Percentiles rank a stretch among this genome's conserved stretches.
phyloP scores from a whole-genome alignment of 1,140 invertebrate species.

The Papilio xuthus region DNA sequence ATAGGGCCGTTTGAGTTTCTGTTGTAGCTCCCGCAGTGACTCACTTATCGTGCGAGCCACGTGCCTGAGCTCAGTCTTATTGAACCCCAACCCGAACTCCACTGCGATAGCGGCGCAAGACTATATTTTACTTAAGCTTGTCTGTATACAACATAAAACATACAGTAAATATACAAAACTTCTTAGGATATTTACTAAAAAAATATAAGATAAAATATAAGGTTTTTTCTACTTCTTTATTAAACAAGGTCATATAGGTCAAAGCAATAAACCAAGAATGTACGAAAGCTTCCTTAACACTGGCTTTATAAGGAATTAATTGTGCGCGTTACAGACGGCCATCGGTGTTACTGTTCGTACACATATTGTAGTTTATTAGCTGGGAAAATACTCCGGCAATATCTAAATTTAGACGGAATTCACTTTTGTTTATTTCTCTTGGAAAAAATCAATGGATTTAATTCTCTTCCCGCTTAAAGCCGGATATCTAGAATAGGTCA shows the following conservation, averaged over 20 bases:
- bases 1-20: neutral
- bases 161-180: neutral
- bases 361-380: neutral
- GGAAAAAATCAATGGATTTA: neutral
- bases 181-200: neutral
- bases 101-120: neutral
- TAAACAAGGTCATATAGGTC: neutral
- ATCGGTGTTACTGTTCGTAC: neutral
- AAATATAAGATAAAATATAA: too few species aligned
- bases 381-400: neutral
- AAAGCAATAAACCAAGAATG: neutral
- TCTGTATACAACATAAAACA: neutral
- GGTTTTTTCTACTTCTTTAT: too few species aligned
- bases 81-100: neutral
- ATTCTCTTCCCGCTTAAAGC: neutral
- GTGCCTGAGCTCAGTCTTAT: neutral
- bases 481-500: neutral
- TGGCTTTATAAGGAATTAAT: neutral
- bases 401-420: neutral
- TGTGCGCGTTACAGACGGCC: neutral
- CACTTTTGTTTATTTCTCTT: neutral
- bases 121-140: slow-evolving; percentile 8
- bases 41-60: neutral
- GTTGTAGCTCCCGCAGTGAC: neutral
- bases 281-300: neutral